Base-by-base conservation (phyloP, 1,140 invertebrate species). In the Drosophila seguyi region DNA sequence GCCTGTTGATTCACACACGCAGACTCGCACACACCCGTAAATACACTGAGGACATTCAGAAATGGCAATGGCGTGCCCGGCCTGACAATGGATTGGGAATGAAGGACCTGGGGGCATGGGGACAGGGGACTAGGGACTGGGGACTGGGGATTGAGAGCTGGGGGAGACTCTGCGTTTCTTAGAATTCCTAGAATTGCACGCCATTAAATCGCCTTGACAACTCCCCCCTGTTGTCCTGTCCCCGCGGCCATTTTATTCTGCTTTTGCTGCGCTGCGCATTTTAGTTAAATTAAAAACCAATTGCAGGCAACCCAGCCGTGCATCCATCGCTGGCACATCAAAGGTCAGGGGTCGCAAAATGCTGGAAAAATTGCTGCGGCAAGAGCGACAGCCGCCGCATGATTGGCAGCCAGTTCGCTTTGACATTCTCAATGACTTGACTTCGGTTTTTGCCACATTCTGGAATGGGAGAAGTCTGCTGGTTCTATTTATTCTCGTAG, bases 201-300 rank as follows among this genome's bases (percentile, higher is more conserved):
- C 72, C 73, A 88, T 87, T 87, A 80, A 87, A 88, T 62, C 65
- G 84, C 80, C 85, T 88, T 77, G 76, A 83, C 75, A 86, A 71
- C 58, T 73, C 60, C 65, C 36, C 44, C 20, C 4, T 13, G 20
- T 22, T 29, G 13, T n/a, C 18, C 25, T 38, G 31, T 45, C 13
- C 20, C 52, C 22, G 50, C 50, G 50, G 50, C 38, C 36, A 27
- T 27, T 67, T 59, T 38, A 39, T 47, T 63, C 34, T 47, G 50
- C 39, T 22, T 53, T 56, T 48, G 52, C 66, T 59, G 39, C 71
- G 75, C 58, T 85, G 75, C 74, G 81, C 85, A 90, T 79, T 88
- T 88, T 79, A 90, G 84, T 84, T 84, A 90, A 88, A 88, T 88
- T 84, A 84, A 88, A 88, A 88, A 74, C 45, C 85, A 88, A 90